These are phyloP conservation scores for Lepisosteus osseus DNA, from an alignment of 2,113 vertebrate genomes.

Conservation along the genomic window DNA sequence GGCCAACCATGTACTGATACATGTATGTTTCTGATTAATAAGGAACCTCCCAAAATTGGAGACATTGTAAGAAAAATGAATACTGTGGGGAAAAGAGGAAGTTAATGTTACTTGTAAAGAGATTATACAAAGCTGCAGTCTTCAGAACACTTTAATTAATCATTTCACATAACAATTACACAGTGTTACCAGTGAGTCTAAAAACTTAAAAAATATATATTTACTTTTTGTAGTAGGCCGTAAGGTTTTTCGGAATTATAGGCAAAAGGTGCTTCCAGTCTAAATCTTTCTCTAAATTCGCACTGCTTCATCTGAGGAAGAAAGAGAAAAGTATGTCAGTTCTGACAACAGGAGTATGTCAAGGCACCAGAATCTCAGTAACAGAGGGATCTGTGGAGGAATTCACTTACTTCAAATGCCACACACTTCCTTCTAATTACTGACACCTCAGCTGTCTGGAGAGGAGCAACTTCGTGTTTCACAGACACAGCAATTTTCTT, in stretches of 20 bases:
- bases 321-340: not conserved
- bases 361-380: not conserved
- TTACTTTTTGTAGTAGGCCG: constrained; percentile 62
- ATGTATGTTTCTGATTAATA: too few relatives aligned
- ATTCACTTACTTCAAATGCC: constrained; percentile 60
- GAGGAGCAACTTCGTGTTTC: constrained; percentile 68
- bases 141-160: too few relatives aligned
- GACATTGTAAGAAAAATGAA: too few relatives aligned
- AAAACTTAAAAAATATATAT: constrained; percentile 2
- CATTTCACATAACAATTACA: too few relatives aligned
- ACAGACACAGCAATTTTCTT: constrained; percentile 67
- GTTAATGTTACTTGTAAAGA: too few relatives aligned
- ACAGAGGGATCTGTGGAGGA: not conserved
- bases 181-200: too few relatives aligned
- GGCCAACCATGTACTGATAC: too few relatives aligned
- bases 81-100: too few relatives aligned
- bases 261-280: constrained; percentile 55
- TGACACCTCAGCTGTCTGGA: constrained; percentile 68
- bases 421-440: constrained; percentile 64
- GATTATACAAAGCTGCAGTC: too few relatives aligned
- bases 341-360: too few relatives aligned
- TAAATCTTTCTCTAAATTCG: constrained; percentile 71
- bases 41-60: too few relatives aligned
- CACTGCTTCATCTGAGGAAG: constrained; percentile 65
- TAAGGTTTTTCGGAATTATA: constrained; percentile 63